phyloP scores from a whole-genome alignment of 2,113 vertebrate species.

The Psittacula cyanocephala region DNA sequence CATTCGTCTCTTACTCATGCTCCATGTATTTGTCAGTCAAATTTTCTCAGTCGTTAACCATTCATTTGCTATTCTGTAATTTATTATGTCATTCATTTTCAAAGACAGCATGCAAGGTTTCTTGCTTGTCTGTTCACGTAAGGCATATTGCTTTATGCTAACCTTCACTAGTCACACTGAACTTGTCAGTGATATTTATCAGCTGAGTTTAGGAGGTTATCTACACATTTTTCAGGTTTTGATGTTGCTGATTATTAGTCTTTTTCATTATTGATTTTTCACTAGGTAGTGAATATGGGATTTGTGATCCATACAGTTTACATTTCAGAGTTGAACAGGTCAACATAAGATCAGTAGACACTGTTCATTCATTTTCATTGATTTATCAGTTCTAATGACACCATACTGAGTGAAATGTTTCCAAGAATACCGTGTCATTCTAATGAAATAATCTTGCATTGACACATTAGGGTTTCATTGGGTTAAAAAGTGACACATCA shows the following conservation, averaged over 20 bases:
- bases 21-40: constrained; percentile 31
- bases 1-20: neutral
- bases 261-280: neutral
- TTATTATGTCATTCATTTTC: constrained; percentile 1
- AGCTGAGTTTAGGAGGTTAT: neutral
- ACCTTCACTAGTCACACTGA: neutral
- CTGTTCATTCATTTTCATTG: neutral
- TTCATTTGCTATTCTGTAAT: constrained; percentile 26
- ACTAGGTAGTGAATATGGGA: neutral
- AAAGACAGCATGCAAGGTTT: neutral
- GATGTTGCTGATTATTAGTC: neutral
- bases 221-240: neutral
- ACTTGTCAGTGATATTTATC: neutral
- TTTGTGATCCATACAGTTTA: neutral
- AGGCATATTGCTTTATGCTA: neutral
- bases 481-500: neutral
- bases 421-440: neutral
- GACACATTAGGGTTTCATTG: neutral
- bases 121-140: constrained; percentile 9
- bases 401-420: neutral
- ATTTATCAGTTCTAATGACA: neutral
- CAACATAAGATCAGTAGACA: neutral
- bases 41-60: constrained; percentile 40
- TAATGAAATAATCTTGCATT: neutral
- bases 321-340: neutral